Base-by-base conservation (phyloP, 2,797 vertebrate genomes). In the Potorous gilbertii region DNA sequence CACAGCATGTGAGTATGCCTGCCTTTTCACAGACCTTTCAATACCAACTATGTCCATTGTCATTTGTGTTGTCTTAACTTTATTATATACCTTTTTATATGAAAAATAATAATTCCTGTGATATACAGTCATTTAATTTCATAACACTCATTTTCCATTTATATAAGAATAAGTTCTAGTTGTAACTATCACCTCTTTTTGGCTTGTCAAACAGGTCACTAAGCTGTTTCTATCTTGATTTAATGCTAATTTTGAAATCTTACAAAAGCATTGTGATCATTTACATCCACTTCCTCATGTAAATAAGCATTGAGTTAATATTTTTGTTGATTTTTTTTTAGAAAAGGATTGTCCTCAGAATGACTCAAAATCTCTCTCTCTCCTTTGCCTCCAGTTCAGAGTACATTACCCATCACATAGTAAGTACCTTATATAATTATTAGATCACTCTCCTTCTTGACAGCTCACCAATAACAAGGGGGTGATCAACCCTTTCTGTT, bases 91-190 rank as follows among this genome's bases (percentile, higher is more conserved):
- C n/a, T 92, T 14, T 93, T 93, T 57, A 90, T 90, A 40, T 34
- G 40, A 94, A 93, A 95, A 95, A 96, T 87, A 96, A 95, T 96
- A 96, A 2, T 92, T 94, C 95, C 90, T 91, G 90, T 46, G 46
- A 59, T 40, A 91, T 90, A 91, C 57, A 90, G 55, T 95, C 95
- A 96, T 92, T 91, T 92, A 96, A 91, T 90, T 40, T 89, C 81
- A 59, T 74, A 96, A 96, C 90, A 93, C 54, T 74, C 91, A 87
- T 54, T 95, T 94, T 91, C 92, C 21, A 56, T 40, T 95, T 93
- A 95, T 54, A 66, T 94, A 91, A 91, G 90, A 93, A 6, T 94
- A 97, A 97, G 46, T 87, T 0, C 0, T 28, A 34, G 62, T 96
- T 92, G 95, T 55, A 96, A 95, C 87, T 55, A 87, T 66, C 52